phyloP scores from a whole-genome alignment of 1,140 invertebrate genomes.

The Maconellicoccus hirsutus region DNA sequence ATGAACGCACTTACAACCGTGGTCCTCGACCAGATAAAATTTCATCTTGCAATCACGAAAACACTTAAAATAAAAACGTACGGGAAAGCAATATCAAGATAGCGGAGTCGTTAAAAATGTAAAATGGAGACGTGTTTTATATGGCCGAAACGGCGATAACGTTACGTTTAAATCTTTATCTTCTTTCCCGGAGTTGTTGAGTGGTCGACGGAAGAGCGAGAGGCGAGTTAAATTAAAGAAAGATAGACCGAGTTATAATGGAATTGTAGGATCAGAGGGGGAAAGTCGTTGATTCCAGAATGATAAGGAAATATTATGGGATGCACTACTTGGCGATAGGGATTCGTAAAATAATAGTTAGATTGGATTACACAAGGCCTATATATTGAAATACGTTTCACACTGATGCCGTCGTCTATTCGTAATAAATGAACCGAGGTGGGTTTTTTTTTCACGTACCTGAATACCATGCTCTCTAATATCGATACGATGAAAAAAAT shows the following conservation, averaged over 20 bases:
- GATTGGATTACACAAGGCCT: constrained; percentile 14
- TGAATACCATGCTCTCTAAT: no score
- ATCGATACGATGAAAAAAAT: no score
- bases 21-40: constrained; percentile 15
- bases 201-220: not conserved
- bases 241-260: constrained; percentile 19
- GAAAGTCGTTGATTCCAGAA: constrained; percentile 15
- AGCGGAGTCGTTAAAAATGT: constrained; percentile 20
- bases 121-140: constrained; percentile 19
- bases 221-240: constrained; percentile 19
- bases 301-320: constrained; percentile 17
- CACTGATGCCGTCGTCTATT: not conserved
- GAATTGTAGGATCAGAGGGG: constrained; percentile 13
- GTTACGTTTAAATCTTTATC: constrained; percentile 22
- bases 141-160: constrained; percentile 18
- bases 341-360: constrained; percentile 15
- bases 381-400: not conserved
- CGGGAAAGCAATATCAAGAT: constrained; percentile 17
- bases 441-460: not conserved
- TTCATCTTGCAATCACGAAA: constrained; percentile 21
- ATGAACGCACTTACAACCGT: not conserved
- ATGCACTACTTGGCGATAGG: constrained; percentile 20
- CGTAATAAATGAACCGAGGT: not conserved
- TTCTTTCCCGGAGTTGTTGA: not conserved
- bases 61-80: constrained; percentile 19